Evolutionary conservation across 2,113 vertebrate genomes (phyloP).

Genomic region (Nyctereutes procyonoides): DNA sequence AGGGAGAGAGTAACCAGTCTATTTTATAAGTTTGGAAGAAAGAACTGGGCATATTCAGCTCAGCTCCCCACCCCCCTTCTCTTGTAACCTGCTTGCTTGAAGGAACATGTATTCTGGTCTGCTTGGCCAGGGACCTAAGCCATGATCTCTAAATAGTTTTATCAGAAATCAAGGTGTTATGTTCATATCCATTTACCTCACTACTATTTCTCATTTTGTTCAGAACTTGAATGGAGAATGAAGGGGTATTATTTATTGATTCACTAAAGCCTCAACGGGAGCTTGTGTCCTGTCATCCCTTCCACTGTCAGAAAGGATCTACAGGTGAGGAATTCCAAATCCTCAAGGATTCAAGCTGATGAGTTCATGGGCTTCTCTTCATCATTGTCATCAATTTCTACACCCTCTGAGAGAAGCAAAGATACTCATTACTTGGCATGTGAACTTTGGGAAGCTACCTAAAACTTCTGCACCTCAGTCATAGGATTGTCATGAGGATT

Average conservation of each 20-base stretch:
- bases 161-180: constrained; percentile 32
- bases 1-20: not conserved
- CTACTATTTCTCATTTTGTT: not conserved
- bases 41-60: not conserved
- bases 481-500: not conserved
- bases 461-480: not conserved
- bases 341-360: not conserved
- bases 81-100: not conserved
- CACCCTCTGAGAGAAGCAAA: not conserved
- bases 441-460: not conserved
- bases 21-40: not conserved
- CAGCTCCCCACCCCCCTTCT: not conserved
- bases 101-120: not conserved
- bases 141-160: not conserved
- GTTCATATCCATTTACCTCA: not conserved
- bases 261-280: not conserved
- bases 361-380: not conserved
- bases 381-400: not conserved
- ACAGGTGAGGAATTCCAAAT: not conserved
- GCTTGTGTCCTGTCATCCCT: not conserved
- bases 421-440: not conserved
- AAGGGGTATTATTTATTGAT: not conserved
- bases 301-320: not conserved
- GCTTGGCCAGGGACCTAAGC: not conserved
- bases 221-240: not conserved